Conservation (phyloP, 2,113 vertebrate species). For the Bucco capensis region DNA sequence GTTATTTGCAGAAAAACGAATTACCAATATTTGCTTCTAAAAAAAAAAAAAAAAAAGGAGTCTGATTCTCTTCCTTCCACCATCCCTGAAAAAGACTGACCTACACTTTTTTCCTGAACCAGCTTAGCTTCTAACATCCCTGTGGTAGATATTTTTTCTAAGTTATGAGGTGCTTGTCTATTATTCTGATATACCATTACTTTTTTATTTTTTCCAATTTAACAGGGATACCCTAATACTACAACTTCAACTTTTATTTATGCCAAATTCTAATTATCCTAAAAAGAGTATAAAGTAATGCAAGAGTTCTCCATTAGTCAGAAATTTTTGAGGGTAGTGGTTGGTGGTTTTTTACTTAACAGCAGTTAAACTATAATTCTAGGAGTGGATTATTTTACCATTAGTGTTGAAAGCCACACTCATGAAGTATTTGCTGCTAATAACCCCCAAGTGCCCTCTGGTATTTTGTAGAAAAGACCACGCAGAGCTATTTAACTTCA, state of each 20-base stretch:
- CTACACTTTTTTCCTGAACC: not conserved
- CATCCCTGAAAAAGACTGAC: not conserved
- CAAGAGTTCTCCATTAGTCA: not conserved
- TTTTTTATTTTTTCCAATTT: not conserved
- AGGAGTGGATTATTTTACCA: not conserved
- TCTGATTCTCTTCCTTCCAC: not conserved
- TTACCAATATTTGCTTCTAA: conserved; percentile 27
- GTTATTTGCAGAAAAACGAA: conserved; percentile 25
- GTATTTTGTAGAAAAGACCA: conserved; percentile 30
- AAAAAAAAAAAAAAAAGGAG: not conserved
- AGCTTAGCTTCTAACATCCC: not conserved
- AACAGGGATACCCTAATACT: not conserved
- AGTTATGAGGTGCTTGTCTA: not conserved
- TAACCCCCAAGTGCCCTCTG: not conserved
- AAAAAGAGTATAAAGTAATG: not conserved
- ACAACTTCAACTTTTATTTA: not conserved
- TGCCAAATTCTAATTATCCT: not conserved
- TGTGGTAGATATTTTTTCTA: not conserved
- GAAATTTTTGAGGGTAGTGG: not conserved
- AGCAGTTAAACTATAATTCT: not conserved
- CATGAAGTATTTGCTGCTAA: conserved; percentile 10
- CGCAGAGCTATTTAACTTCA: conserved; percentile 20
- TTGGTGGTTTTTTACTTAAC: not conserved
- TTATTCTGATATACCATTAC: not conserved
- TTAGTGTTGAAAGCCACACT: not conserved